These are phyloP conservation scores for Drosophila putrida DNA, from an alignment of 2,888 invertebrate species.

Conservation along the genomic window DNA sequence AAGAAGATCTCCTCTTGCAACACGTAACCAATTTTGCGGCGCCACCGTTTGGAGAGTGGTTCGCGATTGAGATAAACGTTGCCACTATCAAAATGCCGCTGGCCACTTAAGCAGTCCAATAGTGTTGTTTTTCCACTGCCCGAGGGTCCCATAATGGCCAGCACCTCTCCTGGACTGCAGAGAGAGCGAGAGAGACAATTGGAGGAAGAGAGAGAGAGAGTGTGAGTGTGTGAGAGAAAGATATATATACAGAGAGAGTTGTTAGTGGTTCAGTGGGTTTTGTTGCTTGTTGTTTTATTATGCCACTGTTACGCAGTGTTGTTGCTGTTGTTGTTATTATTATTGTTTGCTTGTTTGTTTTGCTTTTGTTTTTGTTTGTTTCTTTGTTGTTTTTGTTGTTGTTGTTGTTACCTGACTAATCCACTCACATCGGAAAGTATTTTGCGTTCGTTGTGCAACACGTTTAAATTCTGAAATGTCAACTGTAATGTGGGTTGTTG, in stretches of 20 bases:
- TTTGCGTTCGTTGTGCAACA: constrained; percentile 86
- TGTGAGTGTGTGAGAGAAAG: constrained; percentile 7
- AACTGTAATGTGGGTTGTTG: constrained; percentile 88
- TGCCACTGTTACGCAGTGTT: constrained; percentile 36
- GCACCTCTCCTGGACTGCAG: constrained; percentile 90
- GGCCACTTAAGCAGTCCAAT: constrained; percentile 91
- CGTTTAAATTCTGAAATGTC: constrained; percentile 88
- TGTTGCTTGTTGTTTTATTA: constrained; percentile 33
- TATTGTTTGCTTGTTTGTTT: constrained; percentile 11
- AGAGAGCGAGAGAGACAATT: constrained; percentile 2
- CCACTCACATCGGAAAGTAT: constrained; percentile 91
- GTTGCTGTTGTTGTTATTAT: constrained; percentile 17
- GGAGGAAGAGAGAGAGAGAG: constrained; percentile 9
- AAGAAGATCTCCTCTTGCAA: constrained; percentile 94
- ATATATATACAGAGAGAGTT: constrained; percentile 21
- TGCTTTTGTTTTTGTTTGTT: constrained; percentile 19
- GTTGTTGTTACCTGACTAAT: constrained; percentile 86
- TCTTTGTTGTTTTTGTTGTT: constrained; percentile 29
- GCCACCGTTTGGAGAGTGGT: constrained; percentile 89
- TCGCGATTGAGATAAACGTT: constrained; percentile 89
- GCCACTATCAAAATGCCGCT: constrained; percentile 89
- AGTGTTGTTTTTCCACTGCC: constrained; percentile 93
- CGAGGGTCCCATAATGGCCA: constrained; percentile 93
- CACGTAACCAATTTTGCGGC: constrained; percentile 92
- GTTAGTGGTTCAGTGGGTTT: constrained; percentile 55